Evolutionary conservation across 2,888 invertebrate species (phyloP).

Genomic region (Ditula angustiorana): DNA sequence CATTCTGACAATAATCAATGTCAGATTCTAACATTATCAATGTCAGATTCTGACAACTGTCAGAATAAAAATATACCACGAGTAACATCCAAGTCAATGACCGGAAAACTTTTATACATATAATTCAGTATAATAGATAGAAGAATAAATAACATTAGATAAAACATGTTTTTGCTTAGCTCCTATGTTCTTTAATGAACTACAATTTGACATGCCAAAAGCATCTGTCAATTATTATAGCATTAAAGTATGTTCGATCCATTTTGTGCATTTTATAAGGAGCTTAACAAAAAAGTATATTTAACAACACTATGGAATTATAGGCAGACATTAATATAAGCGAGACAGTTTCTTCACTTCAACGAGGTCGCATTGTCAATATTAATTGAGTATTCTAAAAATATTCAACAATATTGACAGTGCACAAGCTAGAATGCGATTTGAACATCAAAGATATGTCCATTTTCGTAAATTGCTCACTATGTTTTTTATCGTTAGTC

Average conservation of each 20-base stretch:
- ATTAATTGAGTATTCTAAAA: neutral
- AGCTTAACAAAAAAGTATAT: too few relatives aligned
- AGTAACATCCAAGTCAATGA: too few relatives aligned
- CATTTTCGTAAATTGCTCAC: slow-evolving; percentile 54
- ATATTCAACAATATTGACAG: slow-evolving; percentile 17
- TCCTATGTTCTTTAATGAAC: neutral
- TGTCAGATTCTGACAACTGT: too few relatives aligned
- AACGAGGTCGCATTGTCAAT: neutral
- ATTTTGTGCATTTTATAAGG: too few relatives aligned
- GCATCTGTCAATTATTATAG: too few relatives aligned
- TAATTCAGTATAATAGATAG: neutral
- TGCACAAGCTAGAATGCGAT: neutral
- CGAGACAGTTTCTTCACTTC: neutral
- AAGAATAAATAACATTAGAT: neutral
- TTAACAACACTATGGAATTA: too few relatives aligned
- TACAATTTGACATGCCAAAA: neutral
- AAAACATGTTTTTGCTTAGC: neutral
- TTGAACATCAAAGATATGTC: slow-evolving; percentile 66
- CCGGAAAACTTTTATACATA: neutral
- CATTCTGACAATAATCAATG: too few relatives aligned
- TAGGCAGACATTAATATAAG: neutral
- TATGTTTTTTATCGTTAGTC: slow-evolving; percentile 9
- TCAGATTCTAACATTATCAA: too few relatives aligned
- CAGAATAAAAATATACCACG: too few relatives aligned
- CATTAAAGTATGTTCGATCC: too few relatives aligned